Base-by-base conservation (phyloP, 2,113 vertebrate genomes). In the Paratilapia polleni region DNA sequence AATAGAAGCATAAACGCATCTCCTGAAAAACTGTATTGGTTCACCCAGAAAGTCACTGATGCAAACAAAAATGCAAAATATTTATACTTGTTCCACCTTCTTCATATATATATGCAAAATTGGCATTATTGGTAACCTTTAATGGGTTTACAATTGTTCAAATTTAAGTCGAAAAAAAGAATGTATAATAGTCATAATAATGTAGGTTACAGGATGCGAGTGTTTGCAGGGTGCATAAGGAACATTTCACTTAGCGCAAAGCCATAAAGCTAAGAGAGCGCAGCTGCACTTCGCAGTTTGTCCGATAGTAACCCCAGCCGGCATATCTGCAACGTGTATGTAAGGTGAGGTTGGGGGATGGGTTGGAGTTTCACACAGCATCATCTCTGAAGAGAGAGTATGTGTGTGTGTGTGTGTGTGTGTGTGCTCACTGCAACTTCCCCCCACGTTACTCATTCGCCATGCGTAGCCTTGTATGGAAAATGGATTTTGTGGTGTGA, bases 401-500 rank as follows among this genome's bases (percentile, higher is more conserved):
- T 59, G 20, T 73, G 68, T n/a, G n/a, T n/a, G n/a, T n/a, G n/a
- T n/a, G n/a, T n/a, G n/a, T n/a, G n/a, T n/a, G n/a, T n/a, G n/a
- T n/a, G 70, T 7, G 20, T 14, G 43, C 3, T 70, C 31, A 0
- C 38, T n/a, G 68, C 66, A 78, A 64, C 83, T 54, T 49, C 83
- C 87, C 80, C 85, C 79, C 83, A 17, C 36, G 77, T 17, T 8
- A 73, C 31, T 87, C 63, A 80, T 88, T 93, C 88, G 91, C 91
- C 57, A 31, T 64, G 87, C 64, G 47, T 93, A 62, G 75, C 96
- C 95, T 93, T 96, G 95, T 96, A 92, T 94, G 96, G 96, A 84
- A 59, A 78, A 78, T 43, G 76, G 61, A 81, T 47, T 54, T 83
- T 95, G 96, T 97, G 97, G 97, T 95, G 96, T 97, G 97, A 98